phyloP scores from a whole-genome alignment of 2,888 invertebrate species.

The Suillia variegata region DNA sequence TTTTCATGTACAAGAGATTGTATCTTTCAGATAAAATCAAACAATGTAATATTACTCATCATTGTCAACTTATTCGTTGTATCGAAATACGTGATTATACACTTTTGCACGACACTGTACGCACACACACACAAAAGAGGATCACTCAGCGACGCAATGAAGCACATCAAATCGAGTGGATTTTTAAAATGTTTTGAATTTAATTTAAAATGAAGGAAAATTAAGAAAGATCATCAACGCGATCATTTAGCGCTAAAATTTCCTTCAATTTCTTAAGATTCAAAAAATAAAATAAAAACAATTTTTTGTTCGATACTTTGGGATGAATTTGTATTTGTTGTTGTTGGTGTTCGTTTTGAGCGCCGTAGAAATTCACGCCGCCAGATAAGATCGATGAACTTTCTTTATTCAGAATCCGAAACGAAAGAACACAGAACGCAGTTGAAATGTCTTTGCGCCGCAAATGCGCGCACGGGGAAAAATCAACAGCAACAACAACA shows the following conservation, averaged over 20 bases:
- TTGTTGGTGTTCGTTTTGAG: slow-evolving; percentile 9
- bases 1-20: too few relatives aligned
- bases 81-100: too few relatives aligned
- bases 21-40: too few relatives aligned
- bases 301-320: background rate
- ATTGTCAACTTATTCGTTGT: too few relatives aligned
- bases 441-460: slow-evolving; percentile 4
- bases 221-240: slow-evolving; percentile 22
- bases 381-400: slow-evolving; percentile 33
- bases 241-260: background rate
- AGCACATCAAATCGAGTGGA: background rate
- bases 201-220: slow-evolving; percentile 22
- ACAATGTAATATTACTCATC: too few relatives aligned
- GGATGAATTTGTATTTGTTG: background rate
- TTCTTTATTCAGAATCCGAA: slow-evolving; percentile 23
- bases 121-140: too few relatives aligned
- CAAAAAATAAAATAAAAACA: too few relatives aligned
- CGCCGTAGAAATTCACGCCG: slow-evolving; percentile 2
- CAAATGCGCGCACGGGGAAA: slow-evolving; percentile 7
- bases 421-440: background rate
- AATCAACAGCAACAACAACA: slow-evolving; percentile 12
- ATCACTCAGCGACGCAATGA: background rate
- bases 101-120: too few relatives aligned
- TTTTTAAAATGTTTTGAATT: background rate
- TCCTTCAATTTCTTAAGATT: background rate